Base-by-base conservation (phyloP, 2,113 vertebrate species). In the Callionymus lyra region DNA sequence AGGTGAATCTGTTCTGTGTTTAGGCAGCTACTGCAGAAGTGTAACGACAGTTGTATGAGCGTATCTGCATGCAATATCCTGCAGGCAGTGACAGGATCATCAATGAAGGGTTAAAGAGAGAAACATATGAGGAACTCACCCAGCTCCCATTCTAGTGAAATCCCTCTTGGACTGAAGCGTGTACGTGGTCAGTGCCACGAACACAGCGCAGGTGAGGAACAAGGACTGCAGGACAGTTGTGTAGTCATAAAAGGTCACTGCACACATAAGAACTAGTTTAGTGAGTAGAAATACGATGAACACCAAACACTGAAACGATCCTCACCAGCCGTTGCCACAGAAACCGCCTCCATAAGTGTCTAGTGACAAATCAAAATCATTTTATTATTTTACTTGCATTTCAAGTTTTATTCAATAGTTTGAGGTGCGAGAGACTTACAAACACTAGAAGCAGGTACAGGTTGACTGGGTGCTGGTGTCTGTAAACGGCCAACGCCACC, bases 131-230 rank as follows among this genome's bases (percentile, higher is more conserved):
- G 10, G 14, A 10, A 61, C 86, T 65, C 82, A 98, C 94, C 90
- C 85, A 32, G 90, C 91, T 82, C 93, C 94, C 63, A 89, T 70
- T 74, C 83, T 93, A 83, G 88, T 95, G 82, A 98, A 95, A 72
- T 98, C 94, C 68, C 86, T 89, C 74, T 92, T 97, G 37, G 91
- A 93, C 65, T 98, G 94, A 50, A 93, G 87, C 21, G 93, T 97
- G 66, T 89, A 98, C 2, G 68, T 58, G 18, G 93, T 98, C 55
- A 98, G 80, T 14, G 83, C 91, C 57, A 88, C 61, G 66, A 97
- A 97, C 36, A 97, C 93, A 27, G 90, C 82, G 14, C 87, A 82
- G 12, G 92, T 97, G 47, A 98, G 81, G 59, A 87, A 65, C 69
- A 95, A 89, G 19, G 93, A 91, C 81, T 98, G 92, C 17, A 98